Evolutionary conservation across 1,140 invertebrate species (phyloP), one percentile per base, ranked within the genome.

Genomic region (Aricia agestis): DNA sequence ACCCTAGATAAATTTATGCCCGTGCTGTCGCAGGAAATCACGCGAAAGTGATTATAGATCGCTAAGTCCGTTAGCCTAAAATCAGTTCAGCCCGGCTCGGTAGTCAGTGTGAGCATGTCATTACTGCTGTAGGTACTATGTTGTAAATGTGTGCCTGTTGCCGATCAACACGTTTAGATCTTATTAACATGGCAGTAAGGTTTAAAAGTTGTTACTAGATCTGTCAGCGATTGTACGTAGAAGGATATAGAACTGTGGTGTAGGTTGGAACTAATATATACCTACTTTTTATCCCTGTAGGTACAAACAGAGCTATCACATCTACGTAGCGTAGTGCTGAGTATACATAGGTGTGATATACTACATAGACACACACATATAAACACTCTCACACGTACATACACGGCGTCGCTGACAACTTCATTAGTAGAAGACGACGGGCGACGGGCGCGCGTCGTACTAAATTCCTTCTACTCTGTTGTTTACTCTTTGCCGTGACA

Each of bases 31-130:
- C 79, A 85, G 79, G 82, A 86, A 90, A 87, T 89, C 82, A 79
- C 72, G 81, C 75, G 85, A 82, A 84, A 87, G 79, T 87, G 80
- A 89, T 88, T 89, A 90, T 86, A 80, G 85, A 87, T 86, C 80
- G 81, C 78, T 81, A 84, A 86, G 82, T 84, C 80, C 80, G 83
- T 79, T 75, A 82, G 80, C 81, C 82, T 78, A 83, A 84, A 87
- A 57, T 69, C 52, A 25, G 42, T 68, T 52, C 66, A 45, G 13
- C 45, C 13, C 31, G 67, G 15, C n/a, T 41, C 31, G 66, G 66
- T 66, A 17, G 32, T 31, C 13, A 45, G 18, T 57, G 1, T 19
- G 67, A 80, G 71, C 76, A 82, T 77, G 72, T 79, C 75, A 73
- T 68, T 66, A 70, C 72, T 71, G 41, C 36, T 42, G 36, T 66